phyloP scores from a whole-genome alignment of 2,113 vertebrate genomes.

The Coturnix japonica region DNA sequence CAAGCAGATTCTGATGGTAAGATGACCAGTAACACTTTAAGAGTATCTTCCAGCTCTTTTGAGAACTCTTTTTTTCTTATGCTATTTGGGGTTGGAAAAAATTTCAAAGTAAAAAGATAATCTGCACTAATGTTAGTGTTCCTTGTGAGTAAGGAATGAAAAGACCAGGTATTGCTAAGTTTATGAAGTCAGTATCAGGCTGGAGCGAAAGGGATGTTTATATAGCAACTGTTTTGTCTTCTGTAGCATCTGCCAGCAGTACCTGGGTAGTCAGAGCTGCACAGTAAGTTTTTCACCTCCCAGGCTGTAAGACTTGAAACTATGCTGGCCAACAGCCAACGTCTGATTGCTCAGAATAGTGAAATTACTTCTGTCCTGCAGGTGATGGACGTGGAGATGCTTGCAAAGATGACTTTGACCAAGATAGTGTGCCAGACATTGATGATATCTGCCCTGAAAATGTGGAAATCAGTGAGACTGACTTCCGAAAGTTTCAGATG shows the following conservation, averaged over 20 bases:
- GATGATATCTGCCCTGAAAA: constrained; percentile 97
- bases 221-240: not conserved
- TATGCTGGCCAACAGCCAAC: not conserved
- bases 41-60: not conserved
- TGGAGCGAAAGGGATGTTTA: not conserved
- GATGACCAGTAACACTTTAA: not conserved
- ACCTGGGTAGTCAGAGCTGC: not conserved
- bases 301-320: not conserved
- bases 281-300: not conserved
- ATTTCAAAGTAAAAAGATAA: not conserved
- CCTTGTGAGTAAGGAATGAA: not conserved
- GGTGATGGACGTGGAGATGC: constrained; percentile 95
- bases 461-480: constrained; percentile 93
- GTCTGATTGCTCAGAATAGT: not conserved
- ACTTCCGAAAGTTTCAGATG: constrained; percentile 99
- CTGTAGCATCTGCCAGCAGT: not conserved
- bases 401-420: constrained; percentile 97
- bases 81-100: not conserved
- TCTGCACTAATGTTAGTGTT: not conserved
- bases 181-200: not conserved
- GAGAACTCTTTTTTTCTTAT: not conserved
- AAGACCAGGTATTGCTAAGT: not conserved
- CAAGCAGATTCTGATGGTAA: constrained; percentile 94
- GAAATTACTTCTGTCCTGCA: constrained; percentile 47
- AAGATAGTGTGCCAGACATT: constrained; percentile 93